phyloP scores from a whole-genome alignment of 2,888 invertebrate genomes.

The Ochropleura plecta region DNA sequence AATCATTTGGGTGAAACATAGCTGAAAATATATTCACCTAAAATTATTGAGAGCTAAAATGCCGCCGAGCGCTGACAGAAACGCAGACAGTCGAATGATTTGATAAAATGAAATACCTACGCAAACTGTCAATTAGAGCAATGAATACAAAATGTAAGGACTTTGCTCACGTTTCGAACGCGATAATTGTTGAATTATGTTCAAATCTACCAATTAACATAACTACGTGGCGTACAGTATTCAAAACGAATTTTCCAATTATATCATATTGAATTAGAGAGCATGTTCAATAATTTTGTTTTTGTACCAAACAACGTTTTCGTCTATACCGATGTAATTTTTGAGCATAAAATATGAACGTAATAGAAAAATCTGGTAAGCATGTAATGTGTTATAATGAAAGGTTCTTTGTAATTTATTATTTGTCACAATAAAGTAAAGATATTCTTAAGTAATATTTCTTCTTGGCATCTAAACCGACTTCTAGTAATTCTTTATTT shows the following conservation, averaged over 20 bases:
- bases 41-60: neutral
- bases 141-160: constrained; percentile 15
- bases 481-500: neutral
- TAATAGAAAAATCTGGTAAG: constrained; percentile 20
- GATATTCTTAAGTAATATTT: neutral
- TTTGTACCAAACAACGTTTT: constrained; percentile 19
- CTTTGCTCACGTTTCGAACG: constrained; percentile 12
- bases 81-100: neutral
- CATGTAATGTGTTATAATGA: neutral
- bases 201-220: constrained; percentile 38
- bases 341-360: constrained; percentile 5
- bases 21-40: neutral
- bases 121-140: constrained; percentile 21
- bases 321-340: constrained; percentile 12
- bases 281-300: constrained; percentile 14
- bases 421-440: neutral
- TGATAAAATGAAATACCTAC: constrained; percentile 8
- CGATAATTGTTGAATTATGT: constrained; percentile 27
- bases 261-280: constrained; percentile 21
- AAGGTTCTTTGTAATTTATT: constrained; percentile 1
- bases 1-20: neutral
- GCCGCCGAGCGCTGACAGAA: neutral
- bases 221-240: constrained; percentile 18
- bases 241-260: constrained; percentile 30
- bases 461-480: neutral